A percentile compares a stretch with the other conserved stretches of the same genome.
Evolutionary conservation across 2,888 invertebrate genomes (phyloP).

Genomic region (Malacosoma neustria): DNA sequence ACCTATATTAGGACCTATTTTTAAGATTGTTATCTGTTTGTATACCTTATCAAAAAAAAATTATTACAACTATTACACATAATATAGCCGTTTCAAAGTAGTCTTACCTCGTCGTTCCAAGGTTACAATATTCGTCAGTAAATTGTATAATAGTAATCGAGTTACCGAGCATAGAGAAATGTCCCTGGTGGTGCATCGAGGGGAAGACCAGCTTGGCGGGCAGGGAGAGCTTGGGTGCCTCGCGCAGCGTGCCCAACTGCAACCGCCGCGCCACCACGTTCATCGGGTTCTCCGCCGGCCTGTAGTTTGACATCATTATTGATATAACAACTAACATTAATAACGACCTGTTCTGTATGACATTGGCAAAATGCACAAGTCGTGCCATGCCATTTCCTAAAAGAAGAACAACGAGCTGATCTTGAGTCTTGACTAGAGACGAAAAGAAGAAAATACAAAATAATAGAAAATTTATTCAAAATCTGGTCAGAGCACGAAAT

Average conservation of each 20-base stretch:
- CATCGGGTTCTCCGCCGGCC: constrained; percentile 94
- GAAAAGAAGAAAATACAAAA: too few relatives aligned
- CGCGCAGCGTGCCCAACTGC: constrained; percentile 91
- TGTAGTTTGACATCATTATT: constrained; percentile 15
- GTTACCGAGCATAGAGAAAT: constrained; percentile 95
- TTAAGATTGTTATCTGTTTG: too few relatives aligned
- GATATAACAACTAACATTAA: not conserved
- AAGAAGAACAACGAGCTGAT: too few relatives aligned
- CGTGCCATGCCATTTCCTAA: too few relatives aligned
- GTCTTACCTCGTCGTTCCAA: too few relatives aligned
- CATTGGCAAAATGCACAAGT: too few relatives aligned
- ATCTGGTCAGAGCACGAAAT: too few relatives aligned
- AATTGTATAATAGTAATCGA: too few relatives aligned
- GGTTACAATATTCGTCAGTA: too few relatives aligned
- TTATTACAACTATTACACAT: not conserved
- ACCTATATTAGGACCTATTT: too few relatives aligned
- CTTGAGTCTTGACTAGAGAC: too few relatives aligned
- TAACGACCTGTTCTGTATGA: not conserved
- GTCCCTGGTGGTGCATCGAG: constrained; percentile 95
- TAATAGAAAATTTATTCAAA: too few relatives aligned
- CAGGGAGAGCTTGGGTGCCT: constrained; percentile 95
- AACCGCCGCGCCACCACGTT: constrained; percentile 94
- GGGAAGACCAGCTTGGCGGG: constrained; percentile 98
- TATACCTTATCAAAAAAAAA: not conserved
- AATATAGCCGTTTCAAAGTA: constrained; percentile 6